These are phyloP conservation scores for Sussaba pulchella DNA, from an alignment of 2,888 invertebrate species.

Conservation along the genomic window DNA sequence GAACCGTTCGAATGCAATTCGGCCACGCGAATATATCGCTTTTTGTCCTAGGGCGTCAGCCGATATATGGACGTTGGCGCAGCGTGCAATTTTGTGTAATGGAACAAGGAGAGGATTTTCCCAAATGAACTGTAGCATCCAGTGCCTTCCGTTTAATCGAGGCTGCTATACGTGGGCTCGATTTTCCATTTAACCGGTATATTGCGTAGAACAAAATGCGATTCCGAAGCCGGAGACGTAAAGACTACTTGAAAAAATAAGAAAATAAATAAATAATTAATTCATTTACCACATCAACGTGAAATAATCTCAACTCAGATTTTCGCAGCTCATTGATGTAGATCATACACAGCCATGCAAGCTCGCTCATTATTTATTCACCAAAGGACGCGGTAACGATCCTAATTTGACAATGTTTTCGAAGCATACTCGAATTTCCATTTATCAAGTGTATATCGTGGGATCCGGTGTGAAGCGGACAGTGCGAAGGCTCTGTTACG, in stretches of 20 bases:
- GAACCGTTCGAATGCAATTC: constrained; percentile 59
- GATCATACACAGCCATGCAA: too few species aligned
- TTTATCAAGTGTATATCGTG: too few species aligned
- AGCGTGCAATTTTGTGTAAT: constrained; percentile 73
- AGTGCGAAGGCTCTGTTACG: too few species aligned
- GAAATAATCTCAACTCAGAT: background rate
- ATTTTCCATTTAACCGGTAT: constrained; percentile 17
- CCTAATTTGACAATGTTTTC: too few species aligned
- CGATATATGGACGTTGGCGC: constrained; percentile 56
- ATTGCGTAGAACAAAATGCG: background rate
- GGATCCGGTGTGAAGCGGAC: too few species aligned
- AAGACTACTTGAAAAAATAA: background rate
- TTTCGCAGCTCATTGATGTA: background rate
- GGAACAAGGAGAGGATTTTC: constrained; percentile 68
- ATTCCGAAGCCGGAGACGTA: background rate
- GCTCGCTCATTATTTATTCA: too few species aligned
- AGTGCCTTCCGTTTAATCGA: constrained; percentile 22
- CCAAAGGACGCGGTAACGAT: too few species aligned
- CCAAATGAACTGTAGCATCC: constrained; percentile 62
- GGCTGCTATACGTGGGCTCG: background rate
- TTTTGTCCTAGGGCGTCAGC: constrained; percentile 58
- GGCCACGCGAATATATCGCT: constrained; percentile 59
- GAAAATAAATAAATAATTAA: background rate
- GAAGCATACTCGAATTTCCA: too few species aligned
- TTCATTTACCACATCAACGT: too few species aligned